phyloP scores from a whole-genome alignment of 2,888 invertebrate genomes.

The Euphydryas editha region DNA sequence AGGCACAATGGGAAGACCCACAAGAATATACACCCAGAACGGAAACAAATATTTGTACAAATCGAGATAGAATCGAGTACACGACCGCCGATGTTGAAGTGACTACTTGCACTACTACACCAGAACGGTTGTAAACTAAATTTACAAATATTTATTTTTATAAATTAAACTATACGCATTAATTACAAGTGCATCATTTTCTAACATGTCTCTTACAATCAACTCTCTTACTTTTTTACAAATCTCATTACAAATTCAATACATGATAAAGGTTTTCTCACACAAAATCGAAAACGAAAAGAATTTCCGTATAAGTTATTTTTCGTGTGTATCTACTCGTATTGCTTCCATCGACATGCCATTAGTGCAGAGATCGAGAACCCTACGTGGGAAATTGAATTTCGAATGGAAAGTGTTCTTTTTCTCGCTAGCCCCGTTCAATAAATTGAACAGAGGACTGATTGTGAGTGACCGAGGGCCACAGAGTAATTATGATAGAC shows the following conservation, averaged over 20 bases:
- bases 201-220: background rate
- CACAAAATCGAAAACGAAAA: background rate
- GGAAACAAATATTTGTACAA: too few relatives aligned
- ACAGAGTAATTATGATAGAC: background rate
- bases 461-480: conserved; percentile 22
- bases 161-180: too few relatives aligned
- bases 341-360: conserved; percentile 13
- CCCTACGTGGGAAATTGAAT: conserved; percentile 57
- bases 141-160: too few relatives aligned
- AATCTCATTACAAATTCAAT: background rate
- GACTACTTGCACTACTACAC: too few relatives aligned
- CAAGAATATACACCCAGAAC: too few relatives aligned
- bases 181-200: too few relatives aligned
- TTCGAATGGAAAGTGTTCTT: conserved; percentile 52
- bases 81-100: too few relatives aligned
- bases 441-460: conserved; percentile 21
- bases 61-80: too few relatives aligned
- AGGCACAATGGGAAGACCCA: too few relatives aligned
- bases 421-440: conserved; percentile 40
- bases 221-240: background rate
- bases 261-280: background rate
- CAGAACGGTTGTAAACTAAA: too few relatives aligned
- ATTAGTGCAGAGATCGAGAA: conserved; percentile 35
- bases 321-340: background rate
- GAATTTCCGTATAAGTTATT: background rate